phyloP scores from a whole-genome alignment of 2,113 vertebrate genomes.

The Neolamprologus ventralis region DNA sequence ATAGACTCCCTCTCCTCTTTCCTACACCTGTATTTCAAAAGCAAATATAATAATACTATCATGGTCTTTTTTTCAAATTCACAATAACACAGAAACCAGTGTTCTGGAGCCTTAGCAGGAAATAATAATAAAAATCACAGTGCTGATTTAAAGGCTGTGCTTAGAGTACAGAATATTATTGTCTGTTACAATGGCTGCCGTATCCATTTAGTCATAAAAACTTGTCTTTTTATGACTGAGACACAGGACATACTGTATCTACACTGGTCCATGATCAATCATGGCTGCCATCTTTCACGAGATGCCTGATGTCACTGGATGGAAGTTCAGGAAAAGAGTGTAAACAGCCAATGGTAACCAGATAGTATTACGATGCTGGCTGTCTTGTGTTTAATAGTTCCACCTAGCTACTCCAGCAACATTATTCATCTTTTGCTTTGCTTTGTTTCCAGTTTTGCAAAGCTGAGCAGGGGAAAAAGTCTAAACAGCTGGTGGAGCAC shows the following conservation, averaged over 20 bases:
- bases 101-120: not conserved
- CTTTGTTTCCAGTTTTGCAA: not conserved
- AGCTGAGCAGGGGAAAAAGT: not conserved
- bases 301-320: not conserved
- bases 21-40: not conserved
- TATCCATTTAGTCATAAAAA: not conserved
- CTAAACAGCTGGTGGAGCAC: not conserved
- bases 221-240: not conserved
- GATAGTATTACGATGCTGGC: not conserved
- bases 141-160: not conserved
- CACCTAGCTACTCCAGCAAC: not conserved
- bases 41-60: not conserved
- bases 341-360: not conserved
- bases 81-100: not conserved
- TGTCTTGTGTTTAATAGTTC: not conserved
- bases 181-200: not conserved
- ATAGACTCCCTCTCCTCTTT: not conserved
- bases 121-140: not conserved
- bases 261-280: not conserved
- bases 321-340: not conserved
- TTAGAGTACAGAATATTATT: not conserved
- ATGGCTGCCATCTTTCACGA: not conserved
- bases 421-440: not conserved
- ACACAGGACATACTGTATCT: not conserved
- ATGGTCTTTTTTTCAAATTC: not conserved